These are phyloP conservation scores for Anguilla rostrata DNA, from an alignment of 2,113 vertebrate genomes.

Conservation along the genomic window DNA sequence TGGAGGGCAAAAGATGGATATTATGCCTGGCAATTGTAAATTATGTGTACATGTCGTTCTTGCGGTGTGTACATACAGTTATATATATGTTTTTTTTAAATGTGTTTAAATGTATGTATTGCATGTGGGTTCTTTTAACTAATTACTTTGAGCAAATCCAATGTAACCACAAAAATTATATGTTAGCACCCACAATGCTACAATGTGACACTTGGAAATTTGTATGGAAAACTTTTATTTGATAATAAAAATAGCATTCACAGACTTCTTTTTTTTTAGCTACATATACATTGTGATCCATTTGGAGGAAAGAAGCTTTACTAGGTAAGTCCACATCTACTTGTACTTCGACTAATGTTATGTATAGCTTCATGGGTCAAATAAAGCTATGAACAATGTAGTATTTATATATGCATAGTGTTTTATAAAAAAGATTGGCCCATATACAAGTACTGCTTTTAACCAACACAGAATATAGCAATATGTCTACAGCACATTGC, in stretches of 20 bases:
- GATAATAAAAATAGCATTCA: slow-evolving; percentile 97
- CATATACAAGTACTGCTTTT: slow-evolving; percentile 93
- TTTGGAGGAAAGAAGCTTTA: slow-evolving; percentile 84
- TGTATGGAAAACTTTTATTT: slow-evolving; percentile 96
- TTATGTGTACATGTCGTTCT: no score
- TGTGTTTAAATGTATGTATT: no score
- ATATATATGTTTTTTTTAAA: no score
- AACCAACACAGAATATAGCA: slow-evolving; percentile 87
- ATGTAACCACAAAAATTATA: no score
- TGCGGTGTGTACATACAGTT: no score
- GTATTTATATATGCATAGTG: slow-evolving; percentile 99
- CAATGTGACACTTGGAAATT: slow-evolving; percentile 66
- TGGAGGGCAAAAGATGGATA: no score
- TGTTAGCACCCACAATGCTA: background rate
- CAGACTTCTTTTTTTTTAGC: slow-evolving; percentile 88
- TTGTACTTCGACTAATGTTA: slow-evolving; percentile 86
- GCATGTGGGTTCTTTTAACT: no score
- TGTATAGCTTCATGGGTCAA: slow-evolving; percentile 88
- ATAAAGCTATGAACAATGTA: slow-evolving; percentile 99
- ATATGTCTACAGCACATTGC: slow-evolving; percentile 83
- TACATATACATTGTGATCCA: slow-evolving; percentile 92
- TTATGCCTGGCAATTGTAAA: no score
- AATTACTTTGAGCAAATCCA: no score
- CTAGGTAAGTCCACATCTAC: slow-evolving; percentile 85
- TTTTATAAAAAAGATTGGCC: slow-evolving; percentile 93